These are phyloP conservation scores for Mesorhabditis spiculigera DNA, from an alignment of 2,888 invertebrate genomes.

Conservation along the genomic window DNA sequence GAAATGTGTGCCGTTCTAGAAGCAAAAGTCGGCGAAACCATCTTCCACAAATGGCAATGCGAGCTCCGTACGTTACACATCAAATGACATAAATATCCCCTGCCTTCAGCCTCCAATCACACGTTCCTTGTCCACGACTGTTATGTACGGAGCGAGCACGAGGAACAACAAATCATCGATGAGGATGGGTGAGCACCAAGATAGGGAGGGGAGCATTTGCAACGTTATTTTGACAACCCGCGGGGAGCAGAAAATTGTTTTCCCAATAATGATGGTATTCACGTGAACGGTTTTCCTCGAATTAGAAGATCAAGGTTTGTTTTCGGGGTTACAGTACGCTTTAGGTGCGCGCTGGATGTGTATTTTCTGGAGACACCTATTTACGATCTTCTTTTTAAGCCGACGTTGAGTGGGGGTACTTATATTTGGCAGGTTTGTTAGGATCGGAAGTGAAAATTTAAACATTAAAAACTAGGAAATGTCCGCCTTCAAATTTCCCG, in stretches of 20 bases:
- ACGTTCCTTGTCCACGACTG: conserved; percentile 55
- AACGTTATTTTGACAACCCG: too few relatives aligned
- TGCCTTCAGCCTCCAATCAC: conserved; percentile 46
- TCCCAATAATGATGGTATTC: too few relatives aligned
- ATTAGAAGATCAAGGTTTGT: too few relatives aligned
- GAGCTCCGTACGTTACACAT: conserved; percentile 36
- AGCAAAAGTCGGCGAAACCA: conserved; percentile 53
- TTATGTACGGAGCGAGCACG: conserved; percentile 42
- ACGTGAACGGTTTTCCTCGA: too few relatives aligned
- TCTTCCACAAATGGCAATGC: conserved; percentile 56
- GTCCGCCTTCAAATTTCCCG: conserved; percentile 55
- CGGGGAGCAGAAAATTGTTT: too few relatives aligned
- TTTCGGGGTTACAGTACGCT: background rate
- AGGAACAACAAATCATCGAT: conserved; percentile 46
- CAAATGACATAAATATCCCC: too few relatives aligned
- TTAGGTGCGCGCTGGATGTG: conserved; percentile 51
- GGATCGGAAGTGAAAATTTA: background rate
- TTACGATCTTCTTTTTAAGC: conserved; percentile 31
- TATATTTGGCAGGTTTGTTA: conserved; percentile 28
- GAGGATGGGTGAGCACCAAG: conserved; percentile 38
- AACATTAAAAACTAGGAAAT: conserved; percentile 37
- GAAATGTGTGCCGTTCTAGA: conserved; percentile 54
- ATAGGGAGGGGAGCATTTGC: background rate
- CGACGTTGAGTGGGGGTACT: conserved; percentile 13
- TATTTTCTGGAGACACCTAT: conserved; percentile 54